Evolutionary conservation across 1,140 invertebrate genomes (phyloP).

Genomic region (Hestina assimilis): DNA sequence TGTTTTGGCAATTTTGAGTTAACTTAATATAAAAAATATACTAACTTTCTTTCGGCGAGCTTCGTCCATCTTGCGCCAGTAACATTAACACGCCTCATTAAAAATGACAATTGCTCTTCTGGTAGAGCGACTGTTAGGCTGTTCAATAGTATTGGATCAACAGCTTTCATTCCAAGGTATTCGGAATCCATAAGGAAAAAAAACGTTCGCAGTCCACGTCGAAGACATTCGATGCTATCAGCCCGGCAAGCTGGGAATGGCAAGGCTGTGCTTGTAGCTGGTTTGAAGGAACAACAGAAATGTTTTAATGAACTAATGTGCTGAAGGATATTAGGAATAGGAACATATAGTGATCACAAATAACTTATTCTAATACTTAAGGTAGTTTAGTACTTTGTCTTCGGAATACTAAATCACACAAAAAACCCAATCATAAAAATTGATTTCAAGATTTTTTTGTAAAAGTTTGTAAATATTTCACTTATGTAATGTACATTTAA

Average conservation of each 20-base stretch:
- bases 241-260: conserved; percentile 62
- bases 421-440: no score
- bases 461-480: no score
- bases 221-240: conserved; percentile 54
- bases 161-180: conserved; percentile 56
- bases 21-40: no score
- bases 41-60: conserved; percentile 56
- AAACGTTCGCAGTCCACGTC: conserved; percentile 63
- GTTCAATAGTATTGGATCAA: conserved; percentile 54
- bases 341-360: no score
- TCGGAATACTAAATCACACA: no score
- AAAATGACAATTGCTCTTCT: conserved; percentile 50
- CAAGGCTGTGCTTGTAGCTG: conserved; percentile 32
- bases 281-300: conserved; percentile 32
- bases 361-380: no score
- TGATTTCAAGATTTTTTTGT: no score
- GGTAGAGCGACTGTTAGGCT: conserved; percentile 56
- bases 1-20: no score
- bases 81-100: conserved; percentile 60
- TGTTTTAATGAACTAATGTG: background rate
- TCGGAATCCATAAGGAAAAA: conserved; percentile 62
- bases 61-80: conserved; percentile 64
- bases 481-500: no score
- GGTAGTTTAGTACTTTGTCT: no score
- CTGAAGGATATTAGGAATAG: no score